phyloP scores from a whole-genome alignment of 2,888 invertebrate species.

The Eumacrocentrus americanus region DNA sequence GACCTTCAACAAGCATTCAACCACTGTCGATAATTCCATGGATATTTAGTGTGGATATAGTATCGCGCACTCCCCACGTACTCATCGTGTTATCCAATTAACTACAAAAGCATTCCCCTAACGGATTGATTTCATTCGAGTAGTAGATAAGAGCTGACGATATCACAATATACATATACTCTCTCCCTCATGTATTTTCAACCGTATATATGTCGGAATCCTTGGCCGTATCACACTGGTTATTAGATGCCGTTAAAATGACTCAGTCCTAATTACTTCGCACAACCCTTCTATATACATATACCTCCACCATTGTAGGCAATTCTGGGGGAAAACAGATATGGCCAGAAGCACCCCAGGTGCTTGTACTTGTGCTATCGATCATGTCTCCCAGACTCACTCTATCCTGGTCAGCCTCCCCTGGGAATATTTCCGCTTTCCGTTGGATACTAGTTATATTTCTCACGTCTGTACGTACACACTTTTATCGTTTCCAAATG shows the following conservation, averaged over 20 bases:
- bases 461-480: conserved; percentile 32
- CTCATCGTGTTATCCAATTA: conserved; percentile 1
- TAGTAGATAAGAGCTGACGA: background rate
- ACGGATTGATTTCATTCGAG: conserved; percentile 18
- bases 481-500: conserved; percentile 11
- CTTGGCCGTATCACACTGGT: conserved; percentile 7
- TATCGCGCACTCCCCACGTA: background rate
- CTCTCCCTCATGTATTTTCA: background rate
- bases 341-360: conserved; percentile 33
- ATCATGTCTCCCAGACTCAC: conserved; percentile 30
- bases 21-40: conserved; percentile 18
- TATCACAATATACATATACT: background rate
- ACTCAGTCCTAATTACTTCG: conserved; percentile 32
- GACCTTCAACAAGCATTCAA: too few species aligned
- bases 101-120: conserved; percentile 13
- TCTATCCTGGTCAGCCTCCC: conserved; percentile 1
- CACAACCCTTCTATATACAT: conserved; percentile 30
- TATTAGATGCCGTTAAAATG: conserved; percentile 30
- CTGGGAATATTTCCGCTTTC: conserved; percentile 8
- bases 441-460: conserved; percentile 37
- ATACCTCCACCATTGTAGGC: conserved; percentile 6
- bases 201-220: too few species aligned
- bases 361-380: conserved; percentile 35
- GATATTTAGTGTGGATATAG: conserved; percentile 23
- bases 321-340: conserved; percentile 31